These are phyloP conservation scores for Nemotelus nigrinus DNA, from an alignment of 2,888 invertebrate genomes.

Conservation along the genomic window DNA sequence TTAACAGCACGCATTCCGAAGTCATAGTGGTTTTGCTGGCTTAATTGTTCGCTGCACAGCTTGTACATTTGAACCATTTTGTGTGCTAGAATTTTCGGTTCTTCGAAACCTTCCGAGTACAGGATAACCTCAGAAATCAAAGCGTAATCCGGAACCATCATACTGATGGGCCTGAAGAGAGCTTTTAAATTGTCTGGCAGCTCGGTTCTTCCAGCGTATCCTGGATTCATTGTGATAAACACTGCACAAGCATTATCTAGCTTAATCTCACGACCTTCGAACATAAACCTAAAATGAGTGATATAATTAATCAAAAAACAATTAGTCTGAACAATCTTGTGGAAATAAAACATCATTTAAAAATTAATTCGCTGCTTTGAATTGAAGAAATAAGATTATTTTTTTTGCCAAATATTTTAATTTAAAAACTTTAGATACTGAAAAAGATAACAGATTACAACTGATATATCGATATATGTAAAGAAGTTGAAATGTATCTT, in stretches of 20 bases:
- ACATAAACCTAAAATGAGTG: slow-evolving; percentile 75
- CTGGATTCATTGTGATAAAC: slow-evolving; percentile 93
- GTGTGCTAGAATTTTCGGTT: slow-evolving; percentile 84
- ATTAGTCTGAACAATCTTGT: no score
- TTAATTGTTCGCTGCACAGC: slow-evolving; percentile 88
- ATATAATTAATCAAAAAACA: not conserved
- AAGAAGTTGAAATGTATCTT: no score
- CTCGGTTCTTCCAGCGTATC: slow-evolving; percentile 89
- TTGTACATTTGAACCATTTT: slow-evolving; percentile 96
- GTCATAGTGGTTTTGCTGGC: slow-evolving; percentile 92
- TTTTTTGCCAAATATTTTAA: not conserved
- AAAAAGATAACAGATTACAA: no score
- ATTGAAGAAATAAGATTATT: no score
- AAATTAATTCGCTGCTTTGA: no score
- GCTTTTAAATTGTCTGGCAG: slow-evolving; percentile 90
- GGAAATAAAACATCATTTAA: no score
- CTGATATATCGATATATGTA: no score
- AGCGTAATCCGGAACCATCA: slow-evolving; percentile 94
- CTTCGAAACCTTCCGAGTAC: slow-evolving; percentile 93
- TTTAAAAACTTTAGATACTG: not conserved
- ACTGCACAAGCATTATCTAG: slow-evolving; percentile 82
- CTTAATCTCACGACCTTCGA: slow-evolving; percentile 89
- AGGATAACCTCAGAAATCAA: slow-evolving; percentile 90
- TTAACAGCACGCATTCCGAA: slow-evolving; percentile 95
- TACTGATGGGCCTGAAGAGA: slow-evolving; percentile 84